Conservation (phyloP, 2,888 invertebrate genomes). For the Ormyrus pomaceus region DNA sequence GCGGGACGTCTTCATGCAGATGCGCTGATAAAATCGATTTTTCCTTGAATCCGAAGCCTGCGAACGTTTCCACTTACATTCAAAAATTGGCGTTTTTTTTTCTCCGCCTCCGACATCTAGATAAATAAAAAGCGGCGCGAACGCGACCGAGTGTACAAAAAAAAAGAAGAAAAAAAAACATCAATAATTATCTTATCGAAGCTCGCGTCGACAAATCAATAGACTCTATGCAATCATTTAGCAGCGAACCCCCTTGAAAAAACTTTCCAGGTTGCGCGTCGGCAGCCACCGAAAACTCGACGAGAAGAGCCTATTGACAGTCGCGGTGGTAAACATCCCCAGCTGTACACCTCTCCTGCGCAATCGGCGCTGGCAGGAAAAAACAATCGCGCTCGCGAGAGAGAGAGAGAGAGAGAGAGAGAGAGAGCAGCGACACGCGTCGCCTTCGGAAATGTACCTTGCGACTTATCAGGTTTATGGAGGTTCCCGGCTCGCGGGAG, state of each 20-base stretch:
- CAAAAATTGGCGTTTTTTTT: too few relatives aligned
- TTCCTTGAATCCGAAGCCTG: too few relatives aligned
- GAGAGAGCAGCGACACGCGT: not conserved
- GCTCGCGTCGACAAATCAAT: not conserved
- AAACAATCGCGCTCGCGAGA: not conserved
- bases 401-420: not conserved
- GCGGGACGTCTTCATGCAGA: too few relatives aligned
- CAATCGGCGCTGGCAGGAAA: too few relatives aligned
- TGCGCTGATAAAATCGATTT: too few relatives aligned
- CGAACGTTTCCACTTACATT: too few relatives aligned
- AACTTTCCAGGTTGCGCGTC: constrained; percentile 11
- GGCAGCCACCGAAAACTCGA: not conserved
- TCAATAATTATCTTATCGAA: constrained; percentile 43
- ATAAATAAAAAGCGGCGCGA: not conserved
- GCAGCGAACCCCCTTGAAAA: constrained; percentile 8
- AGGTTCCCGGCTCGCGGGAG: constrained; percentile 28
- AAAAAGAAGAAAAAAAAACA: not conserved
- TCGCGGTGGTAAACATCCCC: too few relatives aligned
- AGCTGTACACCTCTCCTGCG: too few relatives aligned
- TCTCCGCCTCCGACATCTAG: constrained; percentile 1
- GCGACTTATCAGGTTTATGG: constrained; percentile 28
- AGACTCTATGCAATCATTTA: not conserved
- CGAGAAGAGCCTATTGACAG: not conserved
- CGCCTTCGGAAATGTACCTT: constrained; percentile 44
- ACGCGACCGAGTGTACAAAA: not conserved